Base-by-base conservation (phyloP, 1,140 invertebrate genomes). In the Aphaenogaster rudis region DNA sequence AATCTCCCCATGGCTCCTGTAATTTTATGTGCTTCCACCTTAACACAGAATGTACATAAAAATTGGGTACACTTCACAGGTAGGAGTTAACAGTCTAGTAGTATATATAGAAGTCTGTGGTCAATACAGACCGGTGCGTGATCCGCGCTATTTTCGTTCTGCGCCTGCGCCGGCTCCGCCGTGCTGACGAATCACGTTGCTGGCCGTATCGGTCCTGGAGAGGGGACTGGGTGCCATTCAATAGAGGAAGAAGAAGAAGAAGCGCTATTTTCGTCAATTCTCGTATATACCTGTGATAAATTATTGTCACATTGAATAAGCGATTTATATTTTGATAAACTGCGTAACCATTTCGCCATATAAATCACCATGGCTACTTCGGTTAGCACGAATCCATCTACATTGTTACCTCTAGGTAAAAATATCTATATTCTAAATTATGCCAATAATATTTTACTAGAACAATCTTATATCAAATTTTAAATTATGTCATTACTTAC, bases 361-460 rank as follows among this genome's bases (percentile, higher is more conserved):
- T 48, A 79, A 67, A 48, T n/a, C 17, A n/a, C 8, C 21, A 95
- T 95, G 94, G 90, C 94, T 15, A 95, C 94, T 80, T 95, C 94
- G 2, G 94, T 95, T 2, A 95, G 90, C 28, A 95, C 96, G 42
- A 97, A 97, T 95, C 97, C 97, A 11, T 97, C 97, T 8, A 97
- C 97, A 15, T 93, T 98, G 48, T 95, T 98, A 82, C 97, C 97
- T 66, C 93, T 98, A 69, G 97, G 97, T 97, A 92, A 91, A 63
- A 33, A 13, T n/a, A 6, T 15, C n/a, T 11, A 1, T 21, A 17
- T 57, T 64, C 11, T 64, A 48, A 36, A 48, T 71, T 36, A 15
- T 36, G 2, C 15, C 13, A 33, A 8, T 28, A 5, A 7, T 11
- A 1, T 64, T 63, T 52, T n/a, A 78, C 64, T 86, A 0, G 13